Evolutionary conservation across 2,797 vertebrate genomes (phyloP), one percentile per base, ranked within the genome.

Genomic region (Ceryle rudis): DNA sequence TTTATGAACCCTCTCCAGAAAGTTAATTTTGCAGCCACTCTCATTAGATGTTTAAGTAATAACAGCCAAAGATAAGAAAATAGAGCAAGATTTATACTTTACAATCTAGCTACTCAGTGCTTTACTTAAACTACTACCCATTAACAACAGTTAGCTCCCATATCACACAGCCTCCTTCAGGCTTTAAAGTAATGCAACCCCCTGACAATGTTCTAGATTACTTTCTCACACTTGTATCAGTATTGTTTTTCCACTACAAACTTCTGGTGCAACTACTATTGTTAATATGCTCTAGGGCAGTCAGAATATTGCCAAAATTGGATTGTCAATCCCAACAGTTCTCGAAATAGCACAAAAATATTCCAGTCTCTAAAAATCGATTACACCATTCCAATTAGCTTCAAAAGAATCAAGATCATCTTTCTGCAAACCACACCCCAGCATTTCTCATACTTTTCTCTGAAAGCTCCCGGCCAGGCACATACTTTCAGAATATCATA

Each of bases 1-100:
- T 97, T 97, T 89, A 98, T 95, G 79, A 97, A 81, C 55, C 75
- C 71, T 95, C 67, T 64, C 87, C 90, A 93, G 74, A 96, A 98
- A 97, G 94, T 90, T 97, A 90, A 97, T 97, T 97, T 92, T 95
- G 89, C 75, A 92, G 72, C 93, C 80, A 89, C 67, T 90, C 74
- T 96, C 75, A 85, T 97, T 97, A 97, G 55, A 94, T 95, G 94
- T 87, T 28, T 61, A 97, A 93, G 93, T 65, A 92, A 86, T 93
- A 96, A 95, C 85, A 86, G 89, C 17, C 19, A 81, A 37, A 94
- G 62, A 96, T 86, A 93, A 93, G 96, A 90, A 95, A 96, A 81
- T 20, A 77, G 64, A 70, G 21, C 39, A 35, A 92, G 58, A 78
- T 89, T 89, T 86, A 65, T 49, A 35, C 42, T 81, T 81, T 42